Conservation (phyloP, 2,888 invertebrate genomes). For the Griposia aprilina region DNA sequence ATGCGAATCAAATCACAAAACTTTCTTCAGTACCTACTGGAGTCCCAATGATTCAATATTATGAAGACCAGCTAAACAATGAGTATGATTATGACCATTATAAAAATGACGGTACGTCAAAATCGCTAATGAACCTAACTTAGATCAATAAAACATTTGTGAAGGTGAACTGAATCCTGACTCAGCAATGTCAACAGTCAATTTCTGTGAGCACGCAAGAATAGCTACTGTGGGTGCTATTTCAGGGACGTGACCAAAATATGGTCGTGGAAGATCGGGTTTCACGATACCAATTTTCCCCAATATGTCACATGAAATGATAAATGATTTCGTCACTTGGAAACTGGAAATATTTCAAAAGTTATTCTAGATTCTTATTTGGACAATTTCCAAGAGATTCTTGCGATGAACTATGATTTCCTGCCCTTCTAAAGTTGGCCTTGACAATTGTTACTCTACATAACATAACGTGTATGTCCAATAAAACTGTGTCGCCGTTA, state of each 20-base stretch:
- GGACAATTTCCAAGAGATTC: constrained; percentile 40
- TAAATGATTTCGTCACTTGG: constrained; percentile 31
- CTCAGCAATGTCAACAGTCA: constrained; percentile 53
- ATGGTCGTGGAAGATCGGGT: constrained; percentile 24
- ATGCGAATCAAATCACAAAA: not conserved
- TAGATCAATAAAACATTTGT: constrained; percentile 65
- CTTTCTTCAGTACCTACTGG: not conserved
- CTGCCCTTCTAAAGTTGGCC: constrained; percentile 23
- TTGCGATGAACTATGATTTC: not conserved
- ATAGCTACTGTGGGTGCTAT: constrained; percentile 11
- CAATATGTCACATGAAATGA: constrained; percentile 22
- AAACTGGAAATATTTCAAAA: constrained; percentile 13
- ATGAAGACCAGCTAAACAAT: constrained; percentile 32
- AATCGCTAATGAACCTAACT: constrained; percentile 53
- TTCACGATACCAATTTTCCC: constrained; percentile 20
- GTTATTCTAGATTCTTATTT: constrained; percentile 34
- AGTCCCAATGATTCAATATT: constrained; percentile 11
- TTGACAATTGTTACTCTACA: constrained; percentile 19
- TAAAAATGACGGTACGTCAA: constrained; percentile 51
- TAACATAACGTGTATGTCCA: constrained; percentile 2
- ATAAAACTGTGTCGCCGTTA: constrained; percentile 26
- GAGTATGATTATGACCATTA: not conserved
- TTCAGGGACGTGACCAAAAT: constrained; percentile 24
- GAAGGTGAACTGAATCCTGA: constrained; percentile 65
- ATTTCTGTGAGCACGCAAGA: constrained; percentile 51